Evolutionary conservation across 2,797 vertebrate genomes (phyloP).

Genomic region (Trachops cirrhosus): DNA sequence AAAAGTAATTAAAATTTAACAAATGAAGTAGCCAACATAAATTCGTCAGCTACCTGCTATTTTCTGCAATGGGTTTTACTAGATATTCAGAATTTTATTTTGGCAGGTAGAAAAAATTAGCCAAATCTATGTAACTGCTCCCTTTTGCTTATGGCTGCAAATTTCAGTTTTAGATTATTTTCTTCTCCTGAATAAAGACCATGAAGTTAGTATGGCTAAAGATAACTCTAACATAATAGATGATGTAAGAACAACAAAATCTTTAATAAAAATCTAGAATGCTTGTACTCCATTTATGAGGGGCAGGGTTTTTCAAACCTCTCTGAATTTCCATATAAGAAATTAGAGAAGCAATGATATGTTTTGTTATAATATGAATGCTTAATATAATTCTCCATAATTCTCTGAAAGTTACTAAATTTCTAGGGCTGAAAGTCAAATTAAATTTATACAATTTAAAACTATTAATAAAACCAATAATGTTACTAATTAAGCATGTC

Average conservation of each 20-base stretch:
- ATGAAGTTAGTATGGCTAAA: not conserved
- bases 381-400: not conserved
- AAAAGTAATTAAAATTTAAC: not conserved
- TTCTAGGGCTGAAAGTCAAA: conserved; percentile 30
- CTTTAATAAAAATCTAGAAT: not conserved
- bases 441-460: not conserved
- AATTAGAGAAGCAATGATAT: not conserved
- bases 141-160: not conserved
- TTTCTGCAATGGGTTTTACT: not conserved
- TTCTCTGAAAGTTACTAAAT: not conserved
- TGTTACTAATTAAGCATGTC: not conserved
- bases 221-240: not conserved
- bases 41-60: not conserved
- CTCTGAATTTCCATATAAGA: not conserved
- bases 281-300: not conserved
- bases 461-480: not conserved
- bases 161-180: not conserved
- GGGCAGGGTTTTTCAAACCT: not conserved
- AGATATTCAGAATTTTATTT: not conserved
- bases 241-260: not conserved
- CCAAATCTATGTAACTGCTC: not conserved
- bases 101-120: not conserved
- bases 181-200: conserved; percentile 14
- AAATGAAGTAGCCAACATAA: not conserved
- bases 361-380: not conserved